Conservation (phyloP, 2,113 vertebrate species). For the Calonectris borealis region DNA sequence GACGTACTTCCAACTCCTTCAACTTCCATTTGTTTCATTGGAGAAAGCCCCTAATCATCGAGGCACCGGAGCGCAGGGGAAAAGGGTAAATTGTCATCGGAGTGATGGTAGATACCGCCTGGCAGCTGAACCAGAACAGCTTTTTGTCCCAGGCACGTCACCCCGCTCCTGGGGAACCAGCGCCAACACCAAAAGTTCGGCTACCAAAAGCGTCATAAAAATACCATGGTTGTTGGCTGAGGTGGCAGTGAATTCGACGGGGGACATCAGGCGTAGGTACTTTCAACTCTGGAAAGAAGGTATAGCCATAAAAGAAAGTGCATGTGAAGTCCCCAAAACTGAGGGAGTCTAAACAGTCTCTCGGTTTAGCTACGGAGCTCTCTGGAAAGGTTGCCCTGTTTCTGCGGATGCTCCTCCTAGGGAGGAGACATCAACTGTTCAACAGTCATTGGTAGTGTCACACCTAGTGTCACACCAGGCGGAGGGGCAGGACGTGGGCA, state of each 20-base stretch:
- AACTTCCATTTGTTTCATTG: background rate
- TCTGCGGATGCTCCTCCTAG: background rate
- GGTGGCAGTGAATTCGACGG: background rate
- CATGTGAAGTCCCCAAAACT: background rate
- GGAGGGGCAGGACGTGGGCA: background rate
- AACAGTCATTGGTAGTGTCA: background rate
- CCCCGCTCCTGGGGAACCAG: background rate
- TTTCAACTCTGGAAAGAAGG: background rate
- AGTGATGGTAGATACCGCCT: background rate
- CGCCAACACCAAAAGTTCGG: background rate
- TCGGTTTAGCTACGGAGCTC: background rate
- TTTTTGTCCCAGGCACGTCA: background rate
- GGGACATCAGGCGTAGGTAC: background rate
- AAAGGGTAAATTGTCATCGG: background rate
- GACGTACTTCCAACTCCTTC: background rate
- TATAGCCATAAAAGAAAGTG: background rate
- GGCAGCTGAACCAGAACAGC: background rate
- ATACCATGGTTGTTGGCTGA: background rate
- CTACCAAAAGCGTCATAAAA: background rate
- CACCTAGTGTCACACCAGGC: background rate
- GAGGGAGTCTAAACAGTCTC: rapidly evolving
- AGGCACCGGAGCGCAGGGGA: background rate
- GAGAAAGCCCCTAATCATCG: background rate
- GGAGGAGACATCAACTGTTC: background rate
- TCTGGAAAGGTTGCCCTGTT: background rate